Evolutionary conservation across 2,797 vertebrate species (phyloP).

Genomic region (Melanitta fusca): DNA sequence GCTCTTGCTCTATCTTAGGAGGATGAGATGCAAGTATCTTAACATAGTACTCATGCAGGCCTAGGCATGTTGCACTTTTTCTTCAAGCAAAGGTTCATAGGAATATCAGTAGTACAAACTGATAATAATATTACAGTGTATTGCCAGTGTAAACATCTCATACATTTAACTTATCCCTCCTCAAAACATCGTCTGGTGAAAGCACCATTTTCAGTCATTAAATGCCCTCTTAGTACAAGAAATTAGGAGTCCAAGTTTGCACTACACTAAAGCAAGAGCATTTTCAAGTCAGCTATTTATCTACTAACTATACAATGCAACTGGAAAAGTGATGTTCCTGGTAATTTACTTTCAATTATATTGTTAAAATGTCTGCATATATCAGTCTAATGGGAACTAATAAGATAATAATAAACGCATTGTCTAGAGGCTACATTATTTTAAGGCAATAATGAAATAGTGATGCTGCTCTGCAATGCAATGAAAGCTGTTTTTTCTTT

Average conservation of each 20-base stretch:
- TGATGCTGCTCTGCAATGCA: background rate
- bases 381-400: constrained; percentile 26
- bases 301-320: background rate
- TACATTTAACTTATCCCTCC: background rate
- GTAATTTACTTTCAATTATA: constrained; percentile 15
- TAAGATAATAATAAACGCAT: background rate
- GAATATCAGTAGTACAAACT: background rate
- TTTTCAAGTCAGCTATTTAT: background rate
- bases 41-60: background rate
- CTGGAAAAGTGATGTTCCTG: background rate
- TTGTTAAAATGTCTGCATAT: background rate
- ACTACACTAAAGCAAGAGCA: background rate
- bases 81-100: background rate
- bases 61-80: background rate
- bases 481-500: background rate
- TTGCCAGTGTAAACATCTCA: background rate
- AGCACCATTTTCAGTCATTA: background rate
- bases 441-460: background rate
- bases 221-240: background rate
- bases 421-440: background rate
- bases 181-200: background rate
- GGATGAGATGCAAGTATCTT: background rate
- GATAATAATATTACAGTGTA: background rate
- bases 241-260: background rate
- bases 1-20: background rate